Conservation (phyloP, 2,113 vertebrate species). For the Tychaedon coryphoeus region DNA sequence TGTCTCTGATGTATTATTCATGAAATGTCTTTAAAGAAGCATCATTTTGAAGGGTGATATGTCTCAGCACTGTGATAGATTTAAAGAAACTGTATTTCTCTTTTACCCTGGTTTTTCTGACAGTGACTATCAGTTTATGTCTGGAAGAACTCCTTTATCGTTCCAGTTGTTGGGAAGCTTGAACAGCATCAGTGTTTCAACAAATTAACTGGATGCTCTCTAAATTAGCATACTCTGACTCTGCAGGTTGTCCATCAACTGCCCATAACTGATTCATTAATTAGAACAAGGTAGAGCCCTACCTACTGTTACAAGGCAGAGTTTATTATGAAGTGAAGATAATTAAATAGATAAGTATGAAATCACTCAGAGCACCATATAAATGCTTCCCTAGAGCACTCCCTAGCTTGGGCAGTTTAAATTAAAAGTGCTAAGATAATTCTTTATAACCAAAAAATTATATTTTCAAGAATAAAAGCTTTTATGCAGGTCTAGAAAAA, state of each 20-base stretch:
- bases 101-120: neutral
- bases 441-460: neutral
- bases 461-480: neutral
- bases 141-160: neutral
- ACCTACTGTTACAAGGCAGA: conserved; percentile 27
- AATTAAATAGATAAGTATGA: conserved; percentile 57
- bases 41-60: neutral
- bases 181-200: neutral
- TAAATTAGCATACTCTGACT: conserved; percentile 43
- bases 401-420: neutral
- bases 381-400: conserved; percentile 19
- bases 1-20: neutral
- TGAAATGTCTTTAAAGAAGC: neutral
- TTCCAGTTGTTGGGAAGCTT: neutral
- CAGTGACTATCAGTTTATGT: neutral
- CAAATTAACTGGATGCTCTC: conserved; percentile 13
- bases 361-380: conserved; percentile 11
- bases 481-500: neutral
- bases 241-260: conserved; percentile 59
- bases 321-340: conserved; percentile 42
- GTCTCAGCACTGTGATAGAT: neutral
- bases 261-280: conserved; percentile 48
- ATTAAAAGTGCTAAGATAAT: neutral
- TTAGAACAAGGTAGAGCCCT: conserved; percentile 50
- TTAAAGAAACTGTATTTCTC: neutral